Conservation (phyloP, 2,888 invertebrate genomes). For the Electrophaes corylata region DNA sequence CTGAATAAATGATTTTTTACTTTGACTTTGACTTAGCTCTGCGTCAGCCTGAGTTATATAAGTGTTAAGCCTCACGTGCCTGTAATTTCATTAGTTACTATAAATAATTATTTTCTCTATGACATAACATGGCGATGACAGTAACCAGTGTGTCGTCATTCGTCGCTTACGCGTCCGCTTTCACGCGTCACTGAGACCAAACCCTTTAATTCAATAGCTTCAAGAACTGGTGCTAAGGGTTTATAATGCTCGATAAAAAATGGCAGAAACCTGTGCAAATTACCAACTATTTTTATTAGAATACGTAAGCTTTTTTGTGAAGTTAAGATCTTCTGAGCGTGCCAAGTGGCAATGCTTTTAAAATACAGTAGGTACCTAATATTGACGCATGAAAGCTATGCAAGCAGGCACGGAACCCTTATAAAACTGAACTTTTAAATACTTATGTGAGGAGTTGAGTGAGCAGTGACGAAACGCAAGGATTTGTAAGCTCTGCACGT, state of each 20-base stretch:
- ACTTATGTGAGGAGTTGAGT: too few relatives aligned
- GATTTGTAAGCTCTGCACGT: too few relatives aligned
- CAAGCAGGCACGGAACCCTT: neutral
- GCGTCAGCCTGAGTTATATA: too few relatives aligned
- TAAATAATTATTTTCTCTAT: too few relatives aligned
- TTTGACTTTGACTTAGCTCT: too few relatives aligned
- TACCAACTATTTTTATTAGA: conserved; percentile 25
- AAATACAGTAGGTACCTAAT: neutral
- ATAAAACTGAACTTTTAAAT: too few relatives aligned
- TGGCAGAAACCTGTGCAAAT: conserved; percentile 21
- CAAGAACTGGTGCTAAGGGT: neutral
- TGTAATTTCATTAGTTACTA: too few relatives aligned
- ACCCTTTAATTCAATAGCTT: neutral
- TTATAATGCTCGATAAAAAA: conserved; percentile 28
- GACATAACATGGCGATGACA: too few relatives aligned
- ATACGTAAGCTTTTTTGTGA: conserved; percentile 4
- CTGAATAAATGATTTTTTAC: too few relatives aligned
- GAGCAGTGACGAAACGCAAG: too few relatives aligned
- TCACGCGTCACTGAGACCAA: neutral
- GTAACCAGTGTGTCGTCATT: too few relatives aligned
- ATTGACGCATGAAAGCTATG: neutral
- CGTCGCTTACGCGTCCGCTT: neutral
- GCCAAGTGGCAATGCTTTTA: conserved; percentile 4
- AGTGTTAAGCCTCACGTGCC: too few relatives aligned
- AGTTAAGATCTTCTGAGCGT: neutral